Evolutionary conservation across 64 coral and sea anemone species (phyloP).

Genomic region (Montipora foliosa): DNA sequence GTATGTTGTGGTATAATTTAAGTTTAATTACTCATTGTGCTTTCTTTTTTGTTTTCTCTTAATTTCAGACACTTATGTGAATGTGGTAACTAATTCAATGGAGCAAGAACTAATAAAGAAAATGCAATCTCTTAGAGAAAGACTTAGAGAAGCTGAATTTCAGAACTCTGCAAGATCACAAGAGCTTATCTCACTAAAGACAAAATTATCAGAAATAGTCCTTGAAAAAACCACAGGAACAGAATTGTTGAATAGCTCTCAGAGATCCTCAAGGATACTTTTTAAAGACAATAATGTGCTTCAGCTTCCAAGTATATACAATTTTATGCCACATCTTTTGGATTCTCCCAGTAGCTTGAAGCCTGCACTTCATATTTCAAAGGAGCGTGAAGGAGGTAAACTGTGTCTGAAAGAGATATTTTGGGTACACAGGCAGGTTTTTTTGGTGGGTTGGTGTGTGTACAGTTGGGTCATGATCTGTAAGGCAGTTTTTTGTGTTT

Average conservation of each 20-base stretch:
- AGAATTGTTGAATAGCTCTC: constrained; percentile 27
- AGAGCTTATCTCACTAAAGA: constrained; percentile 89
- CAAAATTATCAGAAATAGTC: constrained; percentile 74
- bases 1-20: too few species aligned
- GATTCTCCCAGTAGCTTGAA: constrained; percentile 78
- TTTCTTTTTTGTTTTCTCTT: constrained; percentile 16
- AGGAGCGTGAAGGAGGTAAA: constrained; percentile 88
- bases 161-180: constrained; percentile 88
- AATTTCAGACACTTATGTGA: constrained; percentile 56
- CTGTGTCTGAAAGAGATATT: background rate
- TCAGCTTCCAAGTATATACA: constrained; percentile 94
- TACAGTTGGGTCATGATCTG: background rate
- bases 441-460: too few species aligned
- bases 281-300: constrained; percentile 58
- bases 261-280: constrained; percentile 49
- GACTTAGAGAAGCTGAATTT: constrained; percentile 91
- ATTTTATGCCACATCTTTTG: constrained; percentile 97
- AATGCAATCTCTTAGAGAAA: constrained; percentile 71
- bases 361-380: constrained; percentile 80
- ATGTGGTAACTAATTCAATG: constrained; percentile 8
- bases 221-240: constrained; percentile 57
- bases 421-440: too few species aligned
- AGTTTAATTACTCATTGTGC: background rate
- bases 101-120: constrained; percentile 74
- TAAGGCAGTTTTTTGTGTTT: too few species aligned